A percentile compares a stretch with the other conserved stretches of the same genome.
Evolutionary conservation across 2,888 invertebrate genomes (phyloP).

Genomic region (Tribolium freemani): DNA sequence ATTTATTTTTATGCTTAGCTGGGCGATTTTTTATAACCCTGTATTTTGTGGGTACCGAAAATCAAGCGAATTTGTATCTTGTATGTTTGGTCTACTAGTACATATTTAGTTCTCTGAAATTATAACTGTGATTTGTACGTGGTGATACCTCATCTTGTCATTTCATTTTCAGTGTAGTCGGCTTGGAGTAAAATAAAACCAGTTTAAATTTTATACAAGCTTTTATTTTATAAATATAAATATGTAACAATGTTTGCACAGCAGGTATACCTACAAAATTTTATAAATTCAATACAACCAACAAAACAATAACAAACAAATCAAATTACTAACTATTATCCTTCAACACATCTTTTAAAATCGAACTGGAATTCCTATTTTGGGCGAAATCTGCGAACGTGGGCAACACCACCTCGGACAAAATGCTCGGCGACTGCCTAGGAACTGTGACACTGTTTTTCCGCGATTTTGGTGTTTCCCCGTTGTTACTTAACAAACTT

Average conservation of each 20-base stretch:
- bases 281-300: conserved; percentile 23
- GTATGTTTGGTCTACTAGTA: no score
- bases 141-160: no score
- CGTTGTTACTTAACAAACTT: conserved; percentile 66
- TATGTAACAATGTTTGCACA: background rate
- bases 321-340: conserved; percentile 65
- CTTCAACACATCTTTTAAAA: conserved; percentile 75
- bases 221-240: background rate
- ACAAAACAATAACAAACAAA: conserved; percentile 14
- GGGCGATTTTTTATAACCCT: no score
- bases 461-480: conserved; percentile 32
- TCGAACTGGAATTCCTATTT: conserved; percentile 73
- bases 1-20: no score
- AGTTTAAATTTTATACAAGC: no score
- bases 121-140: no score
- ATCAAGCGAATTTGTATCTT: no score
- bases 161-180: no score
- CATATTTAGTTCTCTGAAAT: no score
- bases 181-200: no score
- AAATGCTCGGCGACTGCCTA: conserved; percentile 68
- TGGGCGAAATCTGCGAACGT: conserved; percentile 73
- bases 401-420: conserved; percentile 71
- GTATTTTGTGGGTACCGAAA: no score
- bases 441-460: conserved; percentile 41
- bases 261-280: background rate